Conservation (phyloP, 2,797 vertebrate genomes). For the Lagorchestes hirsutus region DNA sequence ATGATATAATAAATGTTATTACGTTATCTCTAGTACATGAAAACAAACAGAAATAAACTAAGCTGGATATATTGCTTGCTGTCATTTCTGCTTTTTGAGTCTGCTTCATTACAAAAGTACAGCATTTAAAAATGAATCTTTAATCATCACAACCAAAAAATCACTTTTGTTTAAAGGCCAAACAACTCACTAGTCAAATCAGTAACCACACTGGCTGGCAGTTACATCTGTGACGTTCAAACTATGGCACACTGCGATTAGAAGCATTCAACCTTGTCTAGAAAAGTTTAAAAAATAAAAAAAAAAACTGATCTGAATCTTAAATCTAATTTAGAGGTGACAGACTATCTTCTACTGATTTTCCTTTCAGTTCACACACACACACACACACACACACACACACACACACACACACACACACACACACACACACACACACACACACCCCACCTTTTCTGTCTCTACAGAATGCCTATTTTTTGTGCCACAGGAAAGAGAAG, state of each 20-base stretch:
- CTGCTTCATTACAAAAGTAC: conserved; percentile 20
- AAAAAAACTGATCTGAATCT: conserved; percentile 68
- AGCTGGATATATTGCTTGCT: background rate
- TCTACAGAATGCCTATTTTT: background rate
- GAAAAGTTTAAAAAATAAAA: conserved; percentile 53
- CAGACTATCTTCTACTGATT: background rate
- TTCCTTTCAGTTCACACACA: conserved; percentile 14
- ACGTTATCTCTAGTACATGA: background rate
- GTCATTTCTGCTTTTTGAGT: conserved; percentile 34
- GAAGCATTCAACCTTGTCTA: conserved; percentile 50
- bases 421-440: background rate
- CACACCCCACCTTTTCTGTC: background rate
- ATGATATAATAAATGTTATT: background rate
- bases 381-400: background rate
- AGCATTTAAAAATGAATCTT: conserved; percentile 47
- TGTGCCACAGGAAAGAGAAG: conserved; percentile 45
- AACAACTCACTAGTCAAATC: conserved; percentile 35
- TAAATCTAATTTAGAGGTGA: conserved; percentile 47
- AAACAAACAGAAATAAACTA: background rate
- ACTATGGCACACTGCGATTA: conserved; percentile 52
- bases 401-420: background rate
- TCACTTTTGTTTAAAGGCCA: conserved; percentile 19
- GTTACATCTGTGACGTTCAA: conserved; percentile 17
- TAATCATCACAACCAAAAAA: conserved; percentile 42
- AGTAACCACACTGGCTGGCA: conserved; percentile 1